Conservation (phyloP, 64 coral and sea anemone genomes). For the Catalaphyllia jardinei region DNA sequence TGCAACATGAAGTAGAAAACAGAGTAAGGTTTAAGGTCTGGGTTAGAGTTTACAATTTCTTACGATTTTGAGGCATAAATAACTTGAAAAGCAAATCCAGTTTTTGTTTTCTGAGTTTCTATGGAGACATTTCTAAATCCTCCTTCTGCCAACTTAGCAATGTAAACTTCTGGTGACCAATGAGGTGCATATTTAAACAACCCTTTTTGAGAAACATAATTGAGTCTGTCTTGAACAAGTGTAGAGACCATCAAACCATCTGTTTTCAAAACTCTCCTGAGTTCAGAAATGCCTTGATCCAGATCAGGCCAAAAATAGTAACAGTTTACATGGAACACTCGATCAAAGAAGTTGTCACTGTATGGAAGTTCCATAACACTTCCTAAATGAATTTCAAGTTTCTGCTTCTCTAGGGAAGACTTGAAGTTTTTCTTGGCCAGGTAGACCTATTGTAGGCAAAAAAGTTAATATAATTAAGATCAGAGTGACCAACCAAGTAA, state of each 20-base stretch:
- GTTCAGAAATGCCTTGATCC: conserved; percentile 12
- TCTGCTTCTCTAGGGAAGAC: not conserved
- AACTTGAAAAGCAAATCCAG: not conserved
- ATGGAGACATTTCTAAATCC: conserved; percentile 27
- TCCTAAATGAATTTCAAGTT: conserved; percentile 29
- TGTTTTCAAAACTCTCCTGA: conserved; percentile 31
- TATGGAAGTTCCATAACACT: conserved; percentile 32
- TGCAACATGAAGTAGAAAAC: too few species aligned
- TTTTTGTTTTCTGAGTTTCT: not conserved
- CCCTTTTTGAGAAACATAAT: not conserved
- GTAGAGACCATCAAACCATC: conserved; percentile 15
- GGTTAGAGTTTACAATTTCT: not conserved
- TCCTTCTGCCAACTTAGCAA: conserved; percentile 2
- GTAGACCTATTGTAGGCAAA: not conserved
- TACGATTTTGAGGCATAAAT: conserved; percentile 13
- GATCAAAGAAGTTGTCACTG: not conserved
- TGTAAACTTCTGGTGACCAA: conserved; percentile 16
- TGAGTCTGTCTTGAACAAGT: not conserved
- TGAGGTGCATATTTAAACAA: conserved; percentile 29
- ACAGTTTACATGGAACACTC: conserved; percentile 41
- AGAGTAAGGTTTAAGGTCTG: too few species aligned
- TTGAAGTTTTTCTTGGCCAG: not conserved
- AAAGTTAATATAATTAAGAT: too few species aligned
- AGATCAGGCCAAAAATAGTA: conserved; percentile 49
- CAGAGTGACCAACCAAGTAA: too few species aligned